Evolutionary conservation across 2,113 vertebrate species (phyloP), one percentile per base, ranked within the genome.

Genomic region (Semnornis frantzii): DNA sequence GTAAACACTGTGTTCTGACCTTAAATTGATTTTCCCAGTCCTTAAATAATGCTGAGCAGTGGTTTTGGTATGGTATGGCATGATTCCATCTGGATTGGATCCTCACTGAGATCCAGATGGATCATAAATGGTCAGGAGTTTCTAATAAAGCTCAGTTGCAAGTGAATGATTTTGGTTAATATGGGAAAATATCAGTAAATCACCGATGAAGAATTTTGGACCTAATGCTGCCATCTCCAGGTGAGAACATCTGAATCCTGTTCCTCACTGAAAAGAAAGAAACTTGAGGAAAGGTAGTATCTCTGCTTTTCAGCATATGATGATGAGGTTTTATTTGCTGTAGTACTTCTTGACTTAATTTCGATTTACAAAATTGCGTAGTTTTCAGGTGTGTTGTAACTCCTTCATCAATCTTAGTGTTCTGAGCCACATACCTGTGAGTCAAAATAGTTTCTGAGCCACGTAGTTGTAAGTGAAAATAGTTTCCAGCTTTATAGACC

Each of bases 261-360:
- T 66, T 94, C 21, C 37, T 48, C 46, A 17, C 42, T 54, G 60
- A 82, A 83, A 92, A 63, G 63, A 76, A 82, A 70, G 44, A 71
- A 75, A 69, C 57, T 82, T 48, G 37, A 87, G 88, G 89, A 94
- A 68, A 24, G 6, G 5, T 37, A 46, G 55, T 92, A 70, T 84
- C 95, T 95, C 81, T 95, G 31, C 60, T 82, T 92, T 94, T 79
- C 88, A 73, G 9, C 44, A 44, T 71, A 62, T 82, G 57, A 54
- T 84, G 46, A 34, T 81, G 72, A 90, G 85, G 5, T 62, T 50
- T 37, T 75, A 63, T 57, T 58, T 76, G 33, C 66, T 73, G 25
- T 18, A 87, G 82, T 93, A 30, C 52, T 90, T 86, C 4, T 15
- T 63, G 1, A 72, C 31, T 9, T 46, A 2, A 62, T 58, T 58